A percentile compares a stretch with the other conserved stretches of the same genome.
phyloP scores from a whole-genome alignment of 1,140 invertebrate species.

The Caenorhabditis remanei region DNA sequence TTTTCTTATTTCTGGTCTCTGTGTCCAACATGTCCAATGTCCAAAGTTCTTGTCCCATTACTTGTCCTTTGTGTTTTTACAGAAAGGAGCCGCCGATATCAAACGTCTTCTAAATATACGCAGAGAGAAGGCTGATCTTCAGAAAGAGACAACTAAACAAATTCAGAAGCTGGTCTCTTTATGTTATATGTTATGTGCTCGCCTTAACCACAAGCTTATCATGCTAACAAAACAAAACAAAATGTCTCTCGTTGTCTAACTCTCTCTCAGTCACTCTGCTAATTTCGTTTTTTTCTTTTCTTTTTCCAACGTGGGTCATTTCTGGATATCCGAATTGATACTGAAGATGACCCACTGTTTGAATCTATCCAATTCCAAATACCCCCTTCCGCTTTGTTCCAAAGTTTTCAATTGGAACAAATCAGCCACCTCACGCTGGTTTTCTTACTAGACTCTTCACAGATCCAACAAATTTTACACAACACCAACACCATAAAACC shows the following conservation, averaged over 20 bases:
- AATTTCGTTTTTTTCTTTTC: slow-evolving; percentile 31
- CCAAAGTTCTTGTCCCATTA: slow-evolving; percentile 9
- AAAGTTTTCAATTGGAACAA: neutral
- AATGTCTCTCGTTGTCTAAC: slow-evolving; percentile 36
- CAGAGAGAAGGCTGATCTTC: slow-evolving; percentile 63
- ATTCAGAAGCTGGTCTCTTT: slow-evolving; percentile 66
- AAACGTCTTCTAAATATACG: slow-evolving; percentile 64
- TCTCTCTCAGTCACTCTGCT: slow-evolving; percentile 24
- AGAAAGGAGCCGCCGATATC: slow-evolving; percentile 66
- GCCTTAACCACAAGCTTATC: slow-evolving; percentile 10
- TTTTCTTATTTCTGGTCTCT: neutral
- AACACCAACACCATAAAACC: neutral
- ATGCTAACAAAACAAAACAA: neutral
- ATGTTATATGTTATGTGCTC: neutral
- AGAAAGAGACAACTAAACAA: slow-evolving; percentile 64
- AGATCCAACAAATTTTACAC: neutral
- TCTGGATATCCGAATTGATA: neutral
- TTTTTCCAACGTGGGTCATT: neutral
- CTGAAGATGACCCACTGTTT: neutral
- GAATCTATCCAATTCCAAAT: slow-evolving; percentile 1
- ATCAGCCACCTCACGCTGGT: slow-evolving; percentile 14
- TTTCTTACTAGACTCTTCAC: neutral
- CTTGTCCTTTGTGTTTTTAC: slow-evolving; percentile 52
- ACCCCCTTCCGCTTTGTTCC: neutral
- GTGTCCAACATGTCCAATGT: slow-evolving; percentile 20